phyloP scores from a whole-genome alignment of 1,140 invertebrate genomes.

The Caenorhabditis briggsae region DNA sequence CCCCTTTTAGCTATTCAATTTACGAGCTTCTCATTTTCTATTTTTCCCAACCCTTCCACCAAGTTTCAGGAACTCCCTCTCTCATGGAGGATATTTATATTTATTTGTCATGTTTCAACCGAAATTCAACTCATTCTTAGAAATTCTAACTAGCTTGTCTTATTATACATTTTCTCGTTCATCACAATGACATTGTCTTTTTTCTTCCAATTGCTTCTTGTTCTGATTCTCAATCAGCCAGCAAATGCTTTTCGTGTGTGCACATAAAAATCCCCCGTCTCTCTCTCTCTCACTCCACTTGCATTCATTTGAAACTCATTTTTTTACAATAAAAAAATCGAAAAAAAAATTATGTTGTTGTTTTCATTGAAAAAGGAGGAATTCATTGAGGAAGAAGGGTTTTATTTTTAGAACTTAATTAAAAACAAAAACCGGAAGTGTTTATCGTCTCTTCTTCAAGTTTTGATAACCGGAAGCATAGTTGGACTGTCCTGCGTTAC shows the following conservation, averaged over 20 bases:
- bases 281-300: conserved; percentile 12
- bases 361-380: background rate
- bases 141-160: conserved; percentile 41
- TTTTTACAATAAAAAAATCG: conserved; percentile 11
- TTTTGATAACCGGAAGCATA: conserved; percentile 29
- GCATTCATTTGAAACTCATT: conserved; percentile 25
- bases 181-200: background rate
- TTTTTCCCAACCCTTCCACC: background rate
- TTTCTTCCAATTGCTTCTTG: conserved; percentile 15
- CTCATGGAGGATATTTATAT: conserved; percentile 14
- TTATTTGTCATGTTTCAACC: conserved; percentile 17
- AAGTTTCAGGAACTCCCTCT: background rate
- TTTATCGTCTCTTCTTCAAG: conserved; percentile 23
- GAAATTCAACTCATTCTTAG: conserved; percentile 22
- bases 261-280: background rate
- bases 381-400: background rate
- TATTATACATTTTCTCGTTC: background rate
- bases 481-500: background rate
- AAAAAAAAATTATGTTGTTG: background rate
- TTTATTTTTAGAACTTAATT: background rate
- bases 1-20: conserved; percentile 9
- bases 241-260: conserved; percentile 35
- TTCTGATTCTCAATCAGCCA: conserved; percentile 52
- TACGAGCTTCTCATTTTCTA: background rate
- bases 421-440: background rate